Conservation (phyloP, 2,113 vertebrate genomes). For the Tragulus kanchil region DNA sequence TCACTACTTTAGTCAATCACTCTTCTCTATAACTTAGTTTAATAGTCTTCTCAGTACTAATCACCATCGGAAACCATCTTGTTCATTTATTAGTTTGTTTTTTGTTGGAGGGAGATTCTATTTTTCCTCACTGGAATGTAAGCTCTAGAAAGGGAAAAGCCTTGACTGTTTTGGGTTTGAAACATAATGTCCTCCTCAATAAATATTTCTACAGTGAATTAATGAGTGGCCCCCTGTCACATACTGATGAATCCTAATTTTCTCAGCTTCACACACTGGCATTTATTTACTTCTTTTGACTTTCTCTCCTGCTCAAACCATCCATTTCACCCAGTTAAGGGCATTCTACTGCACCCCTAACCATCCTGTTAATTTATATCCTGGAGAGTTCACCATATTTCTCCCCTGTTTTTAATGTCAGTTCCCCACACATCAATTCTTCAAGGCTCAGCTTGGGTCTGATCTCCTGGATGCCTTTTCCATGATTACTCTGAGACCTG, state of each 20-base stretch:
- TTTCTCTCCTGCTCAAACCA: not conserved
- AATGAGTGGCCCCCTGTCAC: not conserved
- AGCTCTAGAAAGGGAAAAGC: not conserved
- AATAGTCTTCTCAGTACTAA: not conserved
- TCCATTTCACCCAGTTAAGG: not conserved
- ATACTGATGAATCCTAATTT: not conserved
- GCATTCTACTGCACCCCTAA: not conserved
- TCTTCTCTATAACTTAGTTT: not conserved
- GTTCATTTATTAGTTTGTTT: not conserved
- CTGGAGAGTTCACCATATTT: not conserved
- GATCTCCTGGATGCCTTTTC: not conserved
- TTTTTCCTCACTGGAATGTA: conserved; percentile 40
- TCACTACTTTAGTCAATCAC: not conserved
- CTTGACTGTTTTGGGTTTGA: not conserved
- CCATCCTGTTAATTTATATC: not conserved
- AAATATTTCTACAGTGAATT: conserved; percentile 46
- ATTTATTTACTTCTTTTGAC: not conserved
- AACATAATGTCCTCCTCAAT: not conserved
- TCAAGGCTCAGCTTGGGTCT: not conserved
- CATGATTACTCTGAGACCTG: not conserved
- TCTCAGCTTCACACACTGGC: not conserved
- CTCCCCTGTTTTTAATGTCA: not conserved
- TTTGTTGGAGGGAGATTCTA: not conserved
- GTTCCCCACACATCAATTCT: not conserved
- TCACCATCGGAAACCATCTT: not conserved